Percentiles rank a stretch among this genome's conserved stretches.
Conservation (phyloP, 30 jellyfish, hydroid and myxozoan genomes). For the Turritopsis dohrnii region DNA sequence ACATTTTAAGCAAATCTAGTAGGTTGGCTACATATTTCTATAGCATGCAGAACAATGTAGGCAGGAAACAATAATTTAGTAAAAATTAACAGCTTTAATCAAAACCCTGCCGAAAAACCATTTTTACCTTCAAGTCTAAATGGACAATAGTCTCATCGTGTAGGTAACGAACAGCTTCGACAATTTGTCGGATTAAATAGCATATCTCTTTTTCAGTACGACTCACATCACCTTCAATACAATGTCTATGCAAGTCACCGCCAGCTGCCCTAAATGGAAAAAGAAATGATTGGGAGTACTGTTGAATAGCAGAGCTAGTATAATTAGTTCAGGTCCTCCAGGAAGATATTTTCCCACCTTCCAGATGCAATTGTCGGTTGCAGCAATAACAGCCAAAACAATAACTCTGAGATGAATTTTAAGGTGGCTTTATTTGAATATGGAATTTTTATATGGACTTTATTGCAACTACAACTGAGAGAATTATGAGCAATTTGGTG, state of each 20-base stretch:
- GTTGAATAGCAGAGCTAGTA: too few species aligned
- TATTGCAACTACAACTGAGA: too few species aligned
- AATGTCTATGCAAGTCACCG: conserved; percentile 95
- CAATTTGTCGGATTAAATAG: conserved; percentile 82
- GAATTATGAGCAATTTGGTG: too few species aligned
- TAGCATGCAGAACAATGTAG: background rate
- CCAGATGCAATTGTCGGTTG: too few species aligned
- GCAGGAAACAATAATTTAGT: background rate
- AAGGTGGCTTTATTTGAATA: too few species aligned
- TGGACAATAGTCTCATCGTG: conserved; percentile 90
- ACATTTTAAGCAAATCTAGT: background rate
- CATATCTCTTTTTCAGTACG: conserved; percentile 98
- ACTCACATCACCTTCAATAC: conserved; percentile 81
- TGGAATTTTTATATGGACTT: too few species aligned
- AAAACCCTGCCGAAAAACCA: background rate
- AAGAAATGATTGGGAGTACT: too few species aligned
- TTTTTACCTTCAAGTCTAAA: conserved; percentile 79
- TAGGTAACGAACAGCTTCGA: conserved; percentile 84
- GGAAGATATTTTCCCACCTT: too few species aligned
- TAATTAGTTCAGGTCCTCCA: too few species aligned
- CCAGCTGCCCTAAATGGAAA: conserved; percentile 86
- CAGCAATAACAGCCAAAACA: too few species aligned
- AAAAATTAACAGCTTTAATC: background rate
- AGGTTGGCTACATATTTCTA: background rate
- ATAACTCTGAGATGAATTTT: too few species aligned